Conservation (phyloP, 2,797 vertebrate species). For the Eulemur albifrons region DNA sequence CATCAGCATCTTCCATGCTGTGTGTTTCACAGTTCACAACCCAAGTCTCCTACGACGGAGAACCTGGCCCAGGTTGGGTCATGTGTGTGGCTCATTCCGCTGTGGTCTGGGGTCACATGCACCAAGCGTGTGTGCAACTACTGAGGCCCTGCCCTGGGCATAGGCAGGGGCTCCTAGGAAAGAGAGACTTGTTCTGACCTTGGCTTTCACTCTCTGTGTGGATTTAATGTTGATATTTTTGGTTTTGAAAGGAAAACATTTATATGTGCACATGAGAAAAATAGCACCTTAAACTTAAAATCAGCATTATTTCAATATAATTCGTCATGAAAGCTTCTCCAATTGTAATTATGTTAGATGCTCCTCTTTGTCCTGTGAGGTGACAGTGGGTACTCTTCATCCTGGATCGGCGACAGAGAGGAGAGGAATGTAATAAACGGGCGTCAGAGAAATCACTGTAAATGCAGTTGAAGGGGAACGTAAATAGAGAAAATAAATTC, state of each 20-base stretch:
- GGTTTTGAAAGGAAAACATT: conserved; percentile 23
- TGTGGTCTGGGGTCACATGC: neutral
- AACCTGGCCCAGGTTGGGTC: neutral
- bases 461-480: neutral
- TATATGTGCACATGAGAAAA: neutral
- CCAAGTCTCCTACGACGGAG: neutral
- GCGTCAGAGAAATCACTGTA: neutral
- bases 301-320: neutral
- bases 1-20: neutral
- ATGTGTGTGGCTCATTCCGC: neutral
- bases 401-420: neutral
- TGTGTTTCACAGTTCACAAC: neutral
- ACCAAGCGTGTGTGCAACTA: neutral
- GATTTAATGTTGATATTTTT: neutral
- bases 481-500: neutral
- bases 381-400: neutral
- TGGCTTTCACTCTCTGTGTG: neutral
- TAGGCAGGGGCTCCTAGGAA: too few species aligned
- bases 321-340: neutral
- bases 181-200: neutral
- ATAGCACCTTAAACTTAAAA: neutral
- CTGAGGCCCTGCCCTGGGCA: neutral
- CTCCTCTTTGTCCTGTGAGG: neutral
- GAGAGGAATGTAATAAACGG: neutral
- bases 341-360: neutral